Conservation (phyloP, 23 tunicate genomes). For the Oikopleura dioica region DNA sequence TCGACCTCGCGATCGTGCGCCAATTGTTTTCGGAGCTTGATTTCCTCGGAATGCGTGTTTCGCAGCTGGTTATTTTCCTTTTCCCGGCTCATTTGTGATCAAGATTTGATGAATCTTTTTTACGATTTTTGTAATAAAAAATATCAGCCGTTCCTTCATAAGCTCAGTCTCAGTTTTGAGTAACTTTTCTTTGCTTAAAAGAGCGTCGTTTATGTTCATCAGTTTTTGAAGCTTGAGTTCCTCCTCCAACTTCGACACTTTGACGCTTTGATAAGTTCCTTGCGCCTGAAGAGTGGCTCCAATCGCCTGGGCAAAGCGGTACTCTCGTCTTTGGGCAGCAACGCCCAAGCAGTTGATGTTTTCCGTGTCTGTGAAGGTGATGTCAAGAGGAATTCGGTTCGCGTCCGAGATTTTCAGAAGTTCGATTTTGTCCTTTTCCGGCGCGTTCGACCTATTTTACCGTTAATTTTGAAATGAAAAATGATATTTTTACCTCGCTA, state of each 20-base stretch:
- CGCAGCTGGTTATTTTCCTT: neutral
- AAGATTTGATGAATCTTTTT: too few species aligned
- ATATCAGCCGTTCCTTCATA: neutral
- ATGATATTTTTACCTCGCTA: too few species aligned
- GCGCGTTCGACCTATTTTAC: neutral
- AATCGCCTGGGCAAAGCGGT: neutral
- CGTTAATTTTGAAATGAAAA: too few species aligned
- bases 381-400: neutral
- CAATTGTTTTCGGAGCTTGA: neutral
- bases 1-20: too few species aligned
- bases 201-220: neutral
- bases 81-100: too few species aligned
- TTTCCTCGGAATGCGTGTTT: neutral
- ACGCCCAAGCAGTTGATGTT: neutral
- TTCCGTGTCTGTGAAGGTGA: neutral
- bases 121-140: too few species aligned
- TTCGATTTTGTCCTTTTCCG: slow-evolving; percentile 3
- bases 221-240: neutral
- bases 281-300: neutral
- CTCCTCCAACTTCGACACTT: neutral
- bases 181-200: neutral
- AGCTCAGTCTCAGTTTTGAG: neutral
- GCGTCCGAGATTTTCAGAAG: neutral
- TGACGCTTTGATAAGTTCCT: neutral
- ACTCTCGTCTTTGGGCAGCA: neutral